phyloP scores from a whole-genome alignment of 2,113 vertebrate species.

The Salvator merianae region DNA sequence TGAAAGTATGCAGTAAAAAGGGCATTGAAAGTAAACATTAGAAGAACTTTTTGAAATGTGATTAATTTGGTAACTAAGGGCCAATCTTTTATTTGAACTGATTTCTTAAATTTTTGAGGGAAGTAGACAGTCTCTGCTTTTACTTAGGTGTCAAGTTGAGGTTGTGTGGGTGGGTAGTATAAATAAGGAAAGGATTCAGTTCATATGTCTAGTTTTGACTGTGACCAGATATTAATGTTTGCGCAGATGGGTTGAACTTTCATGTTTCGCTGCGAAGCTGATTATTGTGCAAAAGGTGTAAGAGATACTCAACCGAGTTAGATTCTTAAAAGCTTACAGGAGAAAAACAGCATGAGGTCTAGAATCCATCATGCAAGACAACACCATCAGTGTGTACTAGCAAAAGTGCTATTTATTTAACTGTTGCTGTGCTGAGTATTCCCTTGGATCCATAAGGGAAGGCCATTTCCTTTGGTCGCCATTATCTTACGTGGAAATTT shows the following conservation, averaged over 20 bases:
- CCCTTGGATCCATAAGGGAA: neutral
- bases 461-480: neutral
- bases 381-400: neutral
- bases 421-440: neutral
- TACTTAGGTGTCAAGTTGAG: neutral
- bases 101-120: neutral
- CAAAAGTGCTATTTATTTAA: neutral
- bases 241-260: neutral
- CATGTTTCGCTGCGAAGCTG: neutral
- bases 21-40: neutral
- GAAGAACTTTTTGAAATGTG: neutral
- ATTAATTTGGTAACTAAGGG: neutral
- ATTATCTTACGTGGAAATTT: neutral
- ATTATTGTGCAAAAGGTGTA: neutral
- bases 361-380: neutral
- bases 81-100: neutral
- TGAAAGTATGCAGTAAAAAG: neutral
- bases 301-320: neutral
- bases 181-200: neutral
- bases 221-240: neutral
- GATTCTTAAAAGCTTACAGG: neutral
- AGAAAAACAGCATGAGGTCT: neutral
- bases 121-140: neutral
- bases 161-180: neutral
- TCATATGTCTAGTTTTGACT: neutral